phyloP scores from a whole-genome alignment of 2,888 invertebrate genomes.

The Stratiomys singularior region DNA sequence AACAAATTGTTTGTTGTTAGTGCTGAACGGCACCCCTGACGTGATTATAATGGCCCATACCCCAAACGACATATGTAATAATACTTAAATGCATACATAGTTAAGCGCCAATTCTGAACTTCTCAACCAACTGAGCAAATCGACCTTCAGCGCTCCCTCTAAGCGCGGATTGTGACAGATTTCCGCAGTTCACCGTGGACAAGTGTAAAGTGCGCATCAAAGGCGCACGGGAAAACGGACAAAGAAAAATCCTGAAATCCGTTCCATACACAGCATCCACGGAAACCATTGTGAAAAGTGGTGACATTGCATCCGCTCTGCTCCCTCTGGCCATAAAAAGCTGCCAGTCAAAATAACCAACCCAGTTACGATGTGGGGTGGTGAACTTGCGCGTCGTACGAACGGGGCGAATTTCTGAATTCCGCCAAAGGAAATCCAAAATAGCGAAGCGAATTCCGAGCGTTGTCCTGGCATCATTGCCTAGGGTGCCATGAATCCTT shows the following conservation, averaged over 20 bases:
- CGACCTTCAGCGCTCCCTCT: conserved; percentile 16
- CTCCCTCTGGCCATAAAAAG: neutral
- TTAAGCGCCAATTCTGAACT: neutral
- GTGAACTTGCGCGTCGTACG: conserved; percentile 3
- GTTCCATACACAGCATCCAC: conserved; percentile 37
- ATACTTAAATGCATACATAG: neutral
- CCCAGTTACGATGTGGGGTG: neutral
- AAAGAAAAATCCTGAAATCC: conserved; percentile 12
- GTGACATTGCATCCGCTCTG: conserved; percentile 1
- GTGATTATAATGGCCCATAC: neutral
- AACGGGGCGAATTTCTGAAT: conserved; percentile 8
- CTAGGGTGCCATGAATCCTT: conserved; percentile 21
- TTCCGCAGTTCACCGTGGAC: conserved; percentile 29
- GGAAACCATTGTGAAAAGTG: neutral
- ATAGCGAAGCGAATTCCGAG: conserved; percentile 24
- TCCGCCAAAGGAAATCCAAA: neutral
- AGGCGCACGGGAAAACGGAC: neutral
- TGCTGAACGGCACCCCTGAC: conserved; percentile 12
- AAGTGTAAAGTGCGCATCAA: conserved; percentile 39
- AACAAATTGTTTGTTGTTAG: neutral
- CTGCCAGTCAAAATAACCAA: neutral
- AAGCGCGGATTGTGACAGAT: neutral
- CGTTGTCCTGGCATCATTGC: conserved; percentile 18
- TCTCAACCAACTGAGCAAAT: conserved; percentile 20
- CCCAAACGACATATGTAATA: neutral